Base-by-base conservation (phyloP, 2,888 invertebrate genomes). In the Harpagoxenus sublaevis region DNA sequence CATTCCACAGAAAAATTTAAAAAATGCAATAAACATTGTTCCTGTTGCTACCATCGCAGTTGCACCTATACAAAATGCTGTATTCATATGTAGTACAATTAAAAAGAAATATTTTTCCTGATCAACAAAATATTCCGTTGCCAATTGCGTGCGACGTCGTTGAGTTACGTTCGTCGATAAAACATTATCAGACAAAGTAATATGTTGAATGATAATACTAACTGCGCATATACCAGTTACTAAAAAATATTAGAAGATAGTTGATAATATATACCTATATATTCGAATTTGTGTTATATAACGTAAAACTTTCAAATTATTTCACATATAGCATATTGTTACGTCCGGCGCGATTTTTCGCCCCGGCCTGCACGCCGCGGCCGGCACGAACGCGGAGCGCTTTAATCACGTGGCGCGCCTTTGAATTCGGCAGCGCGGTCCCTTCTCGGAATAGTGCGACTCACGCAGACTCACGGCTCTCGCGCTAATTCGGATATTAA, bases 81-180 rank as follows among this genome's bases (percentile, higher is more conserved):
- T 4, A 0, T 8, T 15, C 0, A 18, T 12, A 8, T 66, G 48
- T 23, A 66, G 4, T 18, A 48, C 1, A 66, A 66, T 66, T 15
- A 66, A 48, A 48, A 15, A 65, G 1, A 65, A 28, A 45, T 65
- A 28, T 23, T 45, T 42, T n/a, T 42, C 15, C 15, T 45, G 45
- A 45, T 65, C 42, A 6, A 28, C 5, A 42, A 70, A 70, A n/a
- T 70, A 70, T 70, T 53, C 70, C 4, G 39, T 55, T 15, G 39
- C n/a, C 0, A 55, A 1, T 9, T 2, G 28, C 73, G 31, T 0
- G 5, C 23, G 8, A 31, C 2, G 28, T 23, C 23, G 1, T 42
- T 1, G 57, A 42, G 73, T 60, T 73, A 18, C 28, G 6, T 73
- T 57, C 3, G 0, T 42, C 2, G n/a, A 6, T 18, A n/a, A 10